Evolutionary conservation across 1,140 invertebrate genomes (phyloP).

Genomic region (Drosophila funebris): DNA sequence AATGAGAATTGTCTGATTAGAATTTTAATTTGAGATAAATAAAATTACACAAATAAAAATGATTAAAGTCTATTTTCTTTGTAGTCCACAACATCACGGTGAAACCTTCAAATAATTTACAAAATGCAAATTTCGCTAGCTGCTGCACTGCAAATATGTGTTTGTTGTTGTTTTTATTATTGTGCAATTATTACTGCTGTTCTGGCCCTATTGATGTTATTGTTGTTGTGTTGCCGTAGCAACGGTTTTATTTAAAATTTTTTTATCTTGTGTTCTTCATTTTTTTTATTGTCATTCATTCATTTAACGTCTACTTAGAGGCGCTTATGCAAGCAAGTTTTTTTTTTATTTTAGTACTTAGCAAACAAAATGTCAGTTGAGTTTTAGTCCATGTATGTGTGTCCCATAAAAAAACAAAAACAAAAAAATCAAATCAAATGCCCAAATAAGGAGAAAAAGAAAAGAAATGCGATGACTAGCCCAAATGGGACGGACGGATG

Average conservation of each 20-base stretch:
- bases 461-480: slow-evolving; percentile 21
- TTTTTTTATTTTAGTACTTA: slow-evolving; percentile 37
- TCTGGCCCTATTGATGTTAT: slow-evolving; percentile 54
- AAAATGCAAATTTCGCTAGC: slow-evolving; percentile 66
- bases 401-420: slow-evolving; percentile 56
- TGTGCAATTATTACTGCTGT: slow-evolving; percentile 61
- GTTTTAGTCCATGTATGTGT: slow-evolving; percentile 55
- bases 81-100: background rate
- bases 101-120: slow-evolving; percentile 31
- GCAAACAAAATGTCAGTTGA: slow-evolving; percentile 51
- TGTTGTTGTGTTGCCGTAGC: slow-evolving; percentile 48
- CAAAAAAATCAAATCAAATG: slow-evolving; percentile 11
- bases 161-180: slow-evolving; percentile 59
- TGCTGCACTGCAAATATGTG: slow-evolving; percentile 49
- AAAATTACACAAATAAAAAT: no score
- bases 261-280: slow-evolving; percentile 35
- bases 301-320: slow-evolving; percentile 70
- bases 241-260: slow-evolving; percentile 44
- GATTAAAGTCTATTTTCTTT: no score
- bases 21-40: no score
- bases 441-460: slow-evolving; percentile 8
- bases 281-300: slow-evolving; percentile 59
- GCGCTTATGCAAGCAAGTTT: slow-evolving; percentile 70
- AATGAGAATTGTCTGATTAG: no score
- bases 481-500: slow-evolving; percentile 76